Evolutionary conservation across 1,140 invertebrate genomes (phyloP).

Genomic region (Diprion similis): DNA sequence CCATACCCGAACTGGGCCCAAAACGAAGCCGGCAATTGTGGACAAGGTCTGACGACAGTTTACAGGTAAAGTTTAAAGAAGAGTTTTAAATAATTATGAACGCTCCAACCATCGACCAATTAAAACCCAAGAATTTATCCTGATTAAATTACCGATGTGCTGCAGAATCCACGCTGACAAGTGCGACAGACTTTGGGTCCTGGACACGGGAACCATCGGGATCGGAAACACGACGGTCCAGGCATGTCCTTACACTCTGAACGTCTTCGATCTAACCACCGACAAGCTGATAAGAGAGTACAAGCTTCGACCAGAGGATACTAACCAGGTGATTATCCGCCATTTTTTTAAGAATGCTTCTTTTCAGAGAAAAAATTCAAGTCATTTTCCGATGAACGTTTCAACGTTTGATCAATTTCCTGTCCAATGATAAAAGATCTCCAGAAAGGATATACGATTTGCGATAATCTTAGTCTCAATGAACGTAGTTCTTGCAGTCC

Average conservation of each 20-base stretch:
- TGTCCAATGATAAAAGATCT: no score
- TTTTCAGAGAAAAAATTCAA: background rate
- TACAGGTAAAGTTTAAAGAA: conserved; percentile 63
- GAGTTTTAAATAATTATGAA: no score
- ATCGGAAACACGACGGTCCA: conserved; percentile 77
- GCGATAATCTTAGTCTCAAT: no score
- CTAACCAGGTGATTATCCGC: conserved; percentile 61
- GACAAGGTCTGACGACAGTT: conserved; percentile 75
- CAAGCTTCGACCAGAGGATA: conserved; percentile 73
- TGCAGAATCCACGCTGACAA: conserved; percentile 69
- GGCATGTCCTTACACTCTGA: conserved; percentile 75
- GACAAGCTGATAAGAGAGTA: conserved; percentile 75
- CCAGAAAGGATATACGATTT: no score
- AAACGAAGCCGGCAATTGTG: conserved; percentile 78
- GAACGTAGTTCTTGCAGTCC: no score
- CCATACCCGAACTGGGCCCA: conserved; percentile 79
- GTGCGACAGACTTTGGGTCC: conserved; percentile 81
- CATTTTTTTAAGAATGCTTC: background rate
- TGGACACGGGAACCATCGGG: conserved; percentile 82
- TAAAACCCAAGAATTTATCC: background rate
- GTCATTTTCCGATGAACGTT: no score
- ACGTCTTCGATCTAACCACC: conserved; percentile 78
- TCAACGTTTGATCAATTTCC: no score
- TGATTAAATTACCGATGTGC: background rate
- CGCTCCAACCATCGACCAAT: background rate